Base-by-base conservation (phyloP, 2,797 vertebrate species). In the Takifugu ocellatus region DNA sequence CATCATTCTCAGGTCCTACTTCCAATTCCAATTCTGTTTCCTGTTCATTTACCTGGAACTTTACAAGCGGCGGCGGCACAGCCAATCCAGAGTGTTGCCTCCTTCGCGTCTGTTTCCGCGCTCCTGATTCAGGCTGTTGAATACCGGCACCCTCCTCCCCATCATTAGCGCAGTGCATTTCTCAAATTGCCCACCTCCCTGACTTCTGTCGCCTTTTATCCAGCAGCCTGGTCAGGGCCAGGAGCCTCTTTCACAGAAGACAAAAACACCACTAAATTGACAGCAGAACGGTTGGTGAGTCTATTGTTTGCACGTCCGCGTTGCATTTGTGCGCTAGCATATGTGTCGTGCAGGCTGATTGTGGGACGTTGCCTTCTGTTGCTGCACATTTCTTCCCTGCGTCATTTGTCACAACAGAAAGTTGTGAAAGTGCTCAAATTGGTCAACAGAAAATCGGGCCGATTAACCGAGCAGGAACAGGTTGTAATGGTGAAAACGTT, bases 101-200 rank as follows among this genome's bases (percentile, higher is more conserved):
- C 77, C 79, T 55, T 75, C 83, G 86, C 87, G 85, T 87, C 87
- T 88, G 87, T 84, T 85, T 86, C 70, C 11, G 51, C 87, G 84
- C 81, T 78, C 65, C 68, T 43, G 61, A 55, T 85, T 82, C 84
- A 85, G 15, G n/a, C 59, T 55, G 59, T 66, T 85, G 82, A 84
- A 87, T 82, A 84, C 85, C 84, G 87, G 75, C 76, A 78, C 66
- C 81, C 84, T 81, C 83, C 85, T 84, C 66, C 68, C 67, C 75
- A 85, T 88, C 87, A 87, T 84, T 77, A 84, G 73, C 68, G 49
- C 50, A 77, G 76, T 71, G 81, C 81, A 85, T 48, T 50, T 61
- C 11, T 61, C 45, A 1, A 31, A 66, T 68, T 66, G 63, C 69
- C 75, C 67, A 75, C 84, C 77, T 78, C 80, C 77, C 68, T 5